phyloP scores from a whole-genome alignment of 2,113 vertebrate species.

The Stegastes partitus region DNA sequence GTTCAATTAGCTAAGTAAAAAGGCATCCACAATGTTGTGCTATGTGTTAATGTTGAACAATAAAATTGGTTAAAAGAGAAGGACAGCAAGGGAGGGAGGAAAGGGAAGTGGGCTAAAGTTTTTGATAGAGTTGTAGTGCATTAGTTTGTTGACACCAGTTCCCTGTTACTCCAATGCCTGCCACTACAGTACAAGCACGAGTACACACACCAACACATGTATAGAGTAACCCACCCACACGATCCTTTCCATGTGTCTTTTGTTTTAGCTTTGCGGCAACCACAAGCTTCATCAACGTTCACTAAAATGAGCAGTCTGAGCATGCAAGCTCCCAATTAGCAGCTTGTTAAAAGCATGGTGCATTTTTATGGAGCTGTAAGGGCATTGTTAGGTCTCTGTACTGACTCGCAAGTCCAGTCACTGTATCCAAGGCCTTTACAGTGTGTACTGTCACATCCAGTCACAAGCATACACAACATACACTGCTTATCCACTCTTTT shows the following conservation, averaged over 20 bases:
- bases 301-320: constrained; percentile 28
- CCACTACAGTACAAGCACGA: background rate
- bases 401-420: constrained; percentile 21
- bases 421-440: background rate
- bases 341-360: constrained; percentile 51
- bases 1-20: too few species aligned
- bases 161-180: background rate
- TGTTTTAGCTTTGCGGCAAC: constrained; percentile 29
- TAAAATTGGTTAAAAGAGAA: constrained; percentile 15
- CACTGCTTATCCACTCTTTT: too few species aligned
- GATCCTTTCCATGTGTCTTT: constrained; percentile 19
- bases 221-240: constrained; percentile 11
- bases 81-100: background rate
- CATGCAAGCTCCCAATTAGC: constrained; percentile 56
- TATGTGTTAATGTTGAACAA: background rate
- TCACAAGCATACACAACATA: too few species aligned
- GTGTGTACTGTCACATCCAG: too few species aligned
- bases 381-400: background rate
- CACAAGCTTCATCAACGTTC: constrained; percentile 4
- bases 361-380: constrained; percentile 13
- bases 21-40: too few species aligned
- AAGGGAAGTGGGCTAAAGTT: background rate
- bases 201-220: background rate
- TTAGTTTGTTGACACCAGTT: constrained; percentile 43
- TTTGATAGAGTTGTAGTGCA: constrained; percentile 30